Evolutionary conservation across 2,113 vertebrate genomes (phyloP).

Genomic region (Cavia aperea): DNA sequence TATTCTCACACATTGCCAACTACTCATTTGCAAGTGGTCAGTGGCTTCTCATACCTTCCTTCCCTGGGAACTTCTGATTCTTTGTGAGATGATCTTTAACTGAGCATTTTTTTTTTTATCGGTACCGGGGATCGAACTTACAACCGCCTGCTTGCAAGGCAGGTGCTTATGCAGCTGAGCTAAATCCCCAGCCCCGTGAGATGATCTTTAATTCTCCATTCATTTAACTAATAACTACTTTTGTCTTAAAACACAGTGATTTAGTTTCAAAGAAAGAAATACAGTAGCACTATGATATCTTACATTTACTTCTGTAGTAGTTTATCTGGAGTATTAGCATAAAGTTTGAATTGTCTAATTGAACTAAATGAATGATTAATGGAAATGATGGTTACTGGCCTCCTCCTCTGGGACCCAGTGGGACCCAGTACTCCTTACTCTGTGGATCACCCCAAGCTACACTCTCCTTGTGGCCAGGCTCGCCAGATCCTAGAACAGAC

Average conservation of each 20-base stretch:
- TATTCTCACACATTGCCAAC: not conserved
- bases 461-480: slow-evolving; percentile 75
- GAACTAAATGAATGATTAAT: not conserved
- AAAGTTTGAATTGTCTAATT: not conserved
- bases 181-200: too few species aligned
- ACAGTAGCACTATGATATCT: too few species aligned
- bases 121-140: too few species aligned
- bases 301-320: not conserved
- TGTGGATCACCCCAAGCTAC: not conserved
- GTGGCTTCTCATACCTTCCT: not conserved
- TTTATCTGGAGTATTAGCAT: not conserved
- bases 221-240: not conserved
- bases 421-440: fast-evolving
- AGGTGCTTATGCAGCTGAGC: too few species aligned
- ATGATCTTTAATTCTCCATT: not conserved
- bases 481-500: slow-evolving; percentile 90
- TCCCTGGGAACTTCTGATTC: not conserved
- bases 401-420: not conserved
- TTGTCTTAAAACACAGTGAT: not conserved
- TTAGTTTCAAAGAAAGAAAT: not conserved
- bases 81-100: not conserved
- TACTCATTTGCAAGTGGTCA: not conserved
- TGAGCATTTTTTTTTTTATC: too few species aligned
- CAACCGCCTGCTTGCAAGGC: too few species aligned
- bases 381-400: fast-evolving